Evolutionary conservation across 2,797 vertebrate genomes (phyloP).

Genomic region (Botia kubotai): DNA sequence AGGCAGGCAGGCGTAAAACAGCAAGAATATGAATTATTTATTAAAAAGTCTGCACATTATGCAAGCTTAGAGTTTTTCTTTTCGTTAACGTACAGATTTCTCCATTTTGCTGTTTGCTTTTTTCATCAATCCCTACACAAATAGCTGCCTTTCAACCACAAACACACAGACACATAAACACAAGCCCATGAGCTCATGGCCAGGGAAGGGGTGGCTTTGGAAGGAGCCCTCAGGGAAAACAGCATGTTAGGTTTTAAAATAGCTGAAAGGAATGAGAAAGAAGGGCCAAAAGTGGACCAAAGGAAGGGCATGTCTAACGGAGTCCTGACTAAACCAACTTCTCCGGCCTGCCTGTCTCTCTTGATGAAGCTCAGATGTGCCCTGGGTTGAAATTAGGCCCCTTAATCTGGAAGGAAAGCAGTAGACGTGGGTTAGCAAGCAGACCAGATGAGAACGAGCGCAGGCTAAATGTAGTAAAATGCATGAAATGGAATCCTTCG

Average conservation of each 20-base stretch:
- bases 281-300: slow-evolving; percentile 54
- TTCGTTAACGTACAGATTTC: slow-evolving; percentile 63
- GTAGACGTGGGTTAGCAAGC: slow-evolving; percentile 43
- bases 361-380: slow-evolving; percentile 57
- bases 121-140: slow-evolving; percentile 53
- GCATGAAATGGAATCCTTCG: slow-evolving; percentile 42
- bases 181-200: slow-evolving; percentile 31
- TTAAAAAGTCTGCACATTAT: slow-evolving; percentile 88
- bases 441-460: slow-evolving; percentile 47
- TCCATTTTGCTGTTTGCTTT: slow-evolving; percentile 66
- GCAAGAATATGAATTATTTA: slow-evolving; percentile 84
- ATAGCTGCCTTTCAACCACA: slow-evolving; percentile 69
- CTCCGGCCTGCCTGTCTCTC: slow-evolving; percentile 55
- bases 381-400: slow-evolving; percentile 49
- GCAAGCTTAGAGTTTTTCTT: slow-evolving; percentile 85
- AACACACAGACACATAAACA: slow-evolving; percentile 55
- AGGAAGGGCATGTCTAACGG: slow-evolving; percentile 52
- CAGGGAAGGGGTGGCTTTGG: slow-evolving; percentile 47
- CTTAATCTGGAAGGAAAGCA: slow-evolving; percentile 48
- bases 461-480: slow-evolving; percentile 54
- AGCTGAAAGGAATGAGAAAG: slow-evolving; percentile 60
- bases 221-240: slow-evolving; percentile 54
- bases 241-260: slow-evolving; percentile 62
- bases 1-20: slow-evolving; percentile 67
- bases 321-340: slow-evolving; percentile 55